Percentiles rank a stretch among this genome's conserved stretches.
Evolutionary conservation across 2,797 vertebrate species (phyloP).

Genomic region (Periparus ater): DNA sequence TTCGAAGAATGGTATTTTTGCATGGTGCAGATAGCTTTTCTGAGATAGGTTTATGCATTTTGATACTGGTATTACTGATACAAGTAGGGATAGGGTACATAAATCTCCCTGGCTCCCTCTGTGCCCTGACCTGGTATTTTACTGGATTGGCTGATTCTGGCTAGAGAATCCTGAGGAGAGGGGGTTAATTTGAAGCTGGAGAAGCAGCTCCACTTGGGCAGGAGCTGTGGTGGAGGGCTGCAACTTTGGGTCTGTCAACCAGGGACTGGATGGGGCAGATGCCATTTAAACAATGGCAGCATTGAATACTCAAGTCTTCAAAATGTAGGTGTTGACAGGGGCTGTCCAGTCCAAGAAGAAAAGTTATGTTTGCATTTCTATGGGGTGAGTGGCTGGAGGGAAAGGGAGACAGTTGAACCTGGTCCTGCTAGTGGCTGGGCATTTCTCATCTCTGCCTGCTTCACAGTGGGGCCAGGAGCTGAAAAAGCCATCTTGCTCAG

Average conservation of each 20-base stretch:
- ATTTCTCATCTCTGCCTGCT: background rate
- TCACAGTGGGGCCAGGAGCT: accelerated
- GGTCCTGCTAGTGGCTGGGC: accelerated
- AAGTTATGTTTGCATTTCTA: background rate
- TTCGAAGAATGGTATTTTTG: background rate
- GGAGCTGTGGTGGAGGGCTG: background rate
- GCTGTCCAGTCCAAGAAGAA: background rate
- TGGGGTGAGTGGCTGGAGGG: background rate
- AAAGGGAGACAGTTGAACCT: background rate
- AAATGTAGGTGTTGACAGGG: background rate
- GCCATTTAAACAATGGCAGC: background rate
- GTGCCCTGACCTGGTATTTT: background rate
- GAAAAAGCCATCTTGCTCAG: background rate
- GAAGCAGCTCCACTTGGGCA: background rate
- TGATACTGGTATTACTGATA: background rate
- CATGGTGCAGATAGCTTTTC: background rate
- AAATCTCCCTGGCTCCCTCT: background rate
- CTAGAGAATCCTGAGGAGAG: background rate
- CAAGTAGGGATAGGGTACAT: background rate
- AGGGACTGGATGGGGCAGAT: background rate
- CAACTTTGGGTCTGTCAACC: background rate
- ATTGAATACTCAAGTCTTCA: background rate
- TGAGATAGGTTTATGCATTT: background rate
- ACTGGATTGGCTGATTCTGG: background rate
- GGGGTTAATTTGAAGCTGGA: background rate